Percentiles rank a stretch among this genome's conserved stretches.
phyloP scores from a whole-genome alignment of 2,113 vertebrate species.

The Pipra filicauda region DNA sequence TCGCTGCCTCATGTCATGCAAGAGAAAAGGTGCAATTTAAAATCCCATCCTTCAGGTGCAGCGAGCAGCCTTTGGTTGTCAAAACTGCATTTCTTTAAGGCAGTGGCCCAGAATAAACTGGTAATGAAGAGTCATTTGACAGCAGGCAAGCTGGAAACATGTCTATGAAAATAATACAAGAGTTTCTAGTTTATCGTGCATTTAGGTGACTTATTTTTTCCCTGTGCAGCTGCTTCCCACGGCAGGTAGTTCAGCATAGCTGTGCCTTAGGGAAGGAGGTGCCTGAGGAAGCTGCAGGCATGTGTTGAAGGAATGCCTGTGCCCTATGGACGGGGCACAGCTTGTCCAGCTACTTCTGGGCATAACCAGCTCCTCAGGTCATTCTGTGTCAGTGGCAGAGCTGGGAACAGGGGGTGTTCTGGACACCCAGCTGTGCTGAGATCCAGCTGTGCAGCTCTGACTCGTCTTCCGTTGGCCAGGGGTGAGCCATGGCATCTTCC shows the following conservation, averaged over 20 bases:
- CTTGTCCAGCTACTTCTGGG: neutral
- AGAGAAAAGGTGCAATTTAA: conserved; percentile 71
- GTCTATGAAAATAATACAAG: conserved; percentile 48
- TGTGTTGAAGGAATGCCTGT: neutral
- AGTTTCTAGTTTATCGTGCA: conserved; percentile 9
- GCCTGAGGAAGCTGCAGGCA: neutral
- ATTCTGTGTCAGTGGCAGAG: accelerated
- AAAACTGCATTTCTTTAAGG: conserved; percentile 61
- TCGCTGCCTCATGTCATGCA: conserved; percentile 60
- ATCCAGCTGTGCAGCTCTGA: accelerated
- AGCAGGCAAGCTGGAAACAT: conserved; percentile 62
- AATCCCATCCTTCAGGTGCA: conserved; percentile 58
- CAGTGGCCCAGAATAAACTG: conserved; percentile 74
- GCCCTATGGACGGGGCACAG: neutral
- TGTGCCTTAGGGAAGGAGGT: neutral
- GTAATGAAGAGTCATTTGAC: conserved; percentile 68
- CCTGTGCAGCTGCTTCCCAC: neutral
- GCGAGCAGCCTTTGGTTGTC: neutral
- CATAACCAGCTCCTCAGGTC: neutral
- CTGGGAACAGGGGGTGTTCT: accelerated
- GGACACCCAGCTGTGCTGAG: accelerated
- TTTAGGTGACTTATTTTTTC: conserved; percentile 13
- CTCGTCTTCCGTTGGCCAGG: accelerated
- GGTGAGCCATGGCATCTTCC: accelerated
- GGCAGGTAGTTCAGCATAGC: neutral